Evolutionary conservation across 2,113 vertebrate genomes (phyloP).

Genomic region (Tachysurus vachellii): DNA sequence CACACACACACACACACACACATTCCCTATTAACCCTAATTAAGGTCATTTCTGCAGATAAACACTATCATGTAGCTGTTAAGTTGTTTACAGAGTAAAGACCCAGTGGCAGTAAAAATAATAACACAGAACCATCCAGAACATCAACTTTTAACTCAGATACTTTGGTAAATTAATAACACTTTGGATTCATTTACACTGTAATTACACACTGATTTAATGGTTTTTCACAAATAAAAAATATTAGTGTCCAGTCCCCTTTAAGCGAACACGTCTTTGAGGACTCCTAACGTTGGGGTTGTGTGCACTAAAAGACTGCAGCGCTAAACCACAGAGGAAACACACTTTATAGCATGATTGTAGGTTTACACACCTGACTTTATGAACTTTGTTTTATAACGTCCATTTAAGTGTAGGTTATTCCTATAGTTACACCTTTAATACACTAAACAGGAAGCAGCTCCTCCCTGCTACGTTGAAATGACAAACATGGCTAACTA

Average conservation of each 20-base stretch:
- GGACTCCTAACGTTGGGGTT: background rate
- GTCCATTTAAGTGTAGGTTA: background rate
- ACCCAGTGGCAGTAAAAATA: background rate
- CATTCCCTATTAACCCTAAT: background rate
- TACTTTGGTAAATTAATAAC: background rate
- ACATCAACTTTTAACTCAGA: background rate
- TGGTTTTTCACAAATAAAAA: background rate
- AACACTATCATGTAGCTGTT: background rate
- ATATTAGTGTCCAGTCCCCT: background rate
- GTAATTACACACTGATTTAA: background rate
- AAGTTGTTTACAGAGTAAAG: background rate
- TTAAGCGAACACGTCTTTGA: background rate
- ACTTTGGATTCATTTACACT: background rate
- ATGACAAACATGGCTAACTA: slow-evolving; percentile 5
- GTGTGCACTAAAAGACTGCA: background rate
- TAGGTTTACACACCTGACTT: slow-evolving; percentile 32
- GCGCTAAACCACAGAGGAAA: background rate
- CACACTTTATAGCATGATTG: slow-evolving; percentile 22
- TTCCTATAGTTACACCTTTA: slow-evolving; percentile 13
- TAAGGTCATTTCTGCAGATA: background rate
- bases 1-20: background rate
- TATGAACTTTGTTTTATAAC: slow-evolving; percentile 21
- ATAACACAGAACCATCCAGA: background rate
- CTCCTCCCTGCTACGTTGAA: background rate
- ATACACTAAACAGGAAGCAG: background rate